Base-by-base conservation (phyloP, 2,113 vertebrate species). In the Grantiella picta region DNA sequence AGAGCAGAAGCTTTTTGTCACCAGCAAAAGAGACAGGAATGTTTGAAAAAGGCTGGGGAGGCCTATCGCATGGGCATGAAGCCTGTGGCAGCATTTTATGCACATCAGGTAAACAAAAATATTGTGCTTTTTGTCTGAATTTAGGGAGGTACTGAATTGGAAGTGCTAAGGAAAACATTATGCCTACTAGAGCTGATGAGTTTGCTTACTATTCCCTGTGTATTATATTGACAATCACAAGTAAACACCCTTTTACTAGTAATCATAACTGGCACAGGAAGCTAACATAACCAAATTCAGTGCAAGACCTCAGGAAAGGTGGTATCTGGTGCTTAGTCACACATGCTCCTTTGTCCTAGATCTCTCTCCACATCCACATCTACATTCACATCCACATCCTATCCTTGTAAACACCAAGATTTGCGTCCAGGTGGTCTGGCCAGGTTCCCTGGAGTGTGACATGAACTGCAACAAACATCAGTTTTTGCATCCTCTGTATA, bases 51-150 rank as follows among this genome's bases (percentile, higher is more conserved):
- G 89, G 99, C 99, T 12, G 98, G 98, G 10, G 99, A 99, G 82
- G 99, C 99, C 31, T 98, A 98, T 94, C 97, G 97, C 60, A 98
- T 99, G 97, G 99, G 99, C 16, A 98, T 97, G 95, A 99, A 98
- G 96, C 97, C 99, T 11, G 99, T 99, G 61, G 99, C 99, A 50
- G 98, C 98, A 3, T 99, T 99, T 97, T 99, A 99, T 52, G 99
- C 99, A 33, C 98, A 99, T 84, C 99, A 99, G 99, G 99, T 99
- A 94, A 93, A 72, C 11, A 5, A 27, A 57, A 91, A 64, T 42
- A 42, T 3, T 54, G 5, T 69, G 49, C 31, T 68, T 94, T 70
- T 73, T 36, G 44, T 80, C 80, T 89, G 78, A 12, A 23, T 29
- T 82, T 87, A 40, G 27, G 23, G 15, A 61, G 53, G 13, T 83